Evolutionary conservation across 2,888 invertebrate genomes (phyloP), one percentile per base, ranked within the genome.

Genomic region (Chymomyza amoena): DNA sequence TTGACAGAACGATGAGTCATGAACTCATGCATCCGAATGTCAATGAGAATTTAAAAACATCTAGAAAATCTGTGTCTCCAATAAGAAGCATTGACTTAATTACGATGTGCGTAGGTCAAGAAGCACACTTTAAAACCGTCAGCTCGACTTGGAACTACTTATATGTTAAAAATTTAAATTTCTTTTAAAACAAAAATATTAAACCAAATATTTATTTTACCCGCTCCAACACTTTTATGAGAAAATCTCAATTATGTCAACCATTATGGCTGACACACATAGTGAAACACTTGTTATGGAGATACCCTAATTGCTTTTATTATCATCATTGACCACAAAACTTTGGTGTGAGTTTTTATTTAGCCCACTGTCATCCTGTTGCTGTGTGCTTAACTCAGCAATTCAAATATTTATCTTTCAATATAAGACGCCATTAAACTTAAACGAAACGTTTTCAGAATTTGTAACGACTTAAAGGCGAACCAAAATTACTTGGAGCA

Each of bases 391-490:
- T 79, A 76, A 75, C 57, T 74, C 70, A 56, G 61, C 54, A 60
- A 69, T 74, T 77, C 64, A 73, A 84, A 84, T 84, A 72, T 70
- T 84, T 86, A 84, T 84, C 84, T 84, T 76, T 77, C 80, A 80
- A 84, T 86, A 80, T 78, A 72, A 73, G 75, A 69, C 75, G 62
- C 62, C 87, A 84, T 83, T 86, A 84, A 82, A 68, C 80, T 79
- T 75, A 85, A 79, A 67, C 72, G 76, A 72, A 80, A 85, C 84
- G 80, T 61, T 78, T 70, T 72, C 72, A 72, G 84, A 85, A 87
- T 87, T 81, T 83, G 71, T 78, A 85, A 81, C 81, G 77, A 87
- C 78, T 85, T 87, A 76, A 85, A 83, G 80, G 65, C 75, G 62
- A 54, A 54, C 25, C 16, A 57, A 70, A 79, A 80, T 75, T 83